Percentiles rank a stretch among this genome's conserved stretches.
These are phyloP conservation scores for Hyaena hyaena DNA, from an alignment of 2,113 vertebrate species.

Conservation along the genomic window DNA sequence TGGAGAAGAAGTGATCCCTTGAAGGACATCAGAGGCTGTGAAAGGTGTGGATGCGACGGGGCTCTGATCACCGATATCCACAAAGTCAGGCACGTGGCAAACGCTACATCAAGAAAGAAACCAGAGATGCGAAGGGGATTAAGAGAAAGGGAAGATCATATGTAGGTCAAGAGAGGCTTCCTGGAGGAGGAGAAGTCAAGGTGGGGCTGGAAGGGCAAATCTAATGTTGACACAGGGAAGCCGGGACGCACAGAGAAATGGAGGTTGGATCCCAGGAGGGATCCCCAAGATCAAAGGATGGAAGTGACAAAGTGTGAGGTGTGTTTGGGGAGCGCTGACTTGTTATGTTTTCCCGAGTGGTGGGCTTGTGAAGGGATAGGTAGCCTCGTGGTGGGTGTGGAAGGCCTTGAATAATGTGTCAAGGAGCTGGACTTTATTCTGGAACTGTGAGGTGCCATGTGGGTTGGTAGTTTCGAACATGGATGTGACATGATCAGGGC, in stretches of 20 bases:
- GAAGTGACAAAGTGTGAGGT: not conserved
- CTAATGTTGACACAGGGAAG: not conserved
- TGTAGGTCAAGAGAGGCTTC: not conserved
- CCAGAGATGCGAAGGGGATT: not conserved
- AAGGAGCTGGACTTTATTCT: not conserved
- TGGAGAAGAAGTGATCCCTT: not conserved
- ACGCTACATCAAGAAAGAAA: not conserved
- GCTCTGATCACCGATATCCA: not conserved
- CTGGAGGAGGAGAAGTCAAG: not conserved
- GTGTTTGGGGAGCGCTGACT: not conserved
- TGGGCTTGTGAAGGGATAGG: not conserved
- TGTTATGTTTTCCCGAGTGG: not conserved
- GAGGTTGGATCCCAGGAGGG: not conserved
- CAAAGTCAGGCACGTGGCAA: not conserved
- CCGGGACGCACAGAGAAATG: not conserved
- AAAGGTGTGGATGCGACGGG: not conserved
- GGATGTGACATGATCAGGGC: not conserved
- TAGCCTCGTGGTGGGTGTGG: not conserved
- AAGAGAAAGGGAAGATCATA: not conserved
- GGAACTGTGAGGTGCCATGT: not conserved
- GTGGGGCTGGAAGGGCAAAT: not conserved
- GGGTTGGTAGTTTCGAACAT: not conserved
- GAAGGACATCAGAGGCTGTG: not conserved
- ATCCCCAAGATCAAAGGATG: not conserved
- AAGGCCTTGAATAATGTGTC: not conserved